These are phyloP conservation scores for Desmophyllum pertusum DNA, from an alignment of 92 coral and sea anemone genomes.

Conservation along the genomic window DNA sequence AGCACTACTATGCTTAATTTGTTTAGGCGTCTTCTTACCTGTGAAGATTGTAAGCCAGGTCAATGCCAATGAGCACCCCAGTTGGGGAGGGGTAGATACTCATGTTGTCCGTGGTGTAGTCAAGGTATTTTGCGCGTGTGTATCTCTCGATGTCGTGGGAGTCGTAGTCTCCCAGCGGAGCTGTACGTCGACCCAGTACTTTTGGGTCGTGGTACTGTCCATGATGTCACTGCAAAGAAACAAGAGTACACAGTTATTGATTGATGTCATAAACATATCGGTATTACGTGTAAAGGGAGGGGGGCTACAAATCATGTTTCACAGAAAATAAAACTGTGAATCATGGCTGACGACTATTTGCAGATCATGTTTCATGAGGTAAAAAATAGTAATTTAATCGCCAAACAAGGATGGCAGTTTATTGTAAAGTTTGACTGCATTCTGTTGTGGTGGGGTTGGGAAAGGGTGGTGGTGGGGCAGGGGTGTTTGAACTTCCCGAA, in stretches of 20 bases:
- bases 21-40: too few relatives aligned
- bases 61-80: conserved; percentile 94
- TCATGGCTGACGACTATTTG: too few relatives aligned
- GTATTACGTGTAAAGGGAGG: too few relatives aligned
- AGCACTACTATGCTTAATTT: too few relatives aligned
- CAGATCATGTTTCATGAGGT: too few relatives aligned
- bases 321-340: too few relatives aligned
- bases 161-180: conserved; percentile 98
- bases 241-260: not conserved
- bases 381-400: too few relatives aligned
- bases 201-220: conserved; percentile 99
- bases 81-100: conserved; percentile 99
- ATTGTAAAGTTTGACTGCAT: not conserved
- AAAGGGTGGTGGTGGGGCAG: too few relatives aligned
- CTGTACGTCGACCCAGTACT: conserved; percentile 98
- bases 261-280: not conserved
- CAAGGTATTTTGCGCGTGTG: conserved; percentile 98
- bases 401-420: too few relatives aligned
- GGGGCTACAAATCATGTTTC: too few relatives aligned
- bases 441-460: too few relatives aligned
- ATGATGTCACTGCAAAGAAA: conserved; percentile 80
- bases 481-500: too few relatives aligned
- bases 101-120: conserved; percentile 99
- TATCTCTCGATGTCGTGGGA: conserved; percentile 98
- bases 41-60: conserved; percentile 98